Conservation (phyloP, 2,888 invertebrate genomes). For the Adelphocoris suturalis region DNA sequence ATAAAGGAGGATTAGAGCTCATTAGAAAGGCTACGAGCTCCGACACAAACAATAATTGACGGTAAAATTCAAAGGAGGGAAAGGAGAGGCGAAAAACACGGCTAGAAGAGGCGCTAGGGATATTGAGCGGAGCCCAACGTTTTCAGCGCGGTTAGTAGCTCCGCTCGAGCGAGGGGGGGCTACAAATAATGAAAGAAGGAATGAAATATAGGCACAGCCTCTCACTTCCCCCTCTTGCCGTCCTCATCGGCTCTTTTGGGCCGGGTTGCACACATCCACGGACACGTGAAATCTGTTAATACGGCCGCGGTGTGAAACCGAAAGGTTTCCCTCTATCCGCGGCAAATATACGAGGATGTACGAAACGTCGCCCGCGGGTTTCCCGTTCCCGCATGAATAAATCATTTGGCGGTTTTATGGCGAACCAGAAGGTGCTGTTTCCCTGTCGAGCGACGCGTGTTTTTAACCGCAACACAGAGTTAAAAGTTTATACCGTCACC, state of each 20-base stretch:
- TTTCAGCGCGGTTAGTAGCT: conserved; percentile 56
- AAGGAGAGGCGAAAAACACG: conserved; percentile 39
- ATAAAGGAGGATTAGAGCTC: conserved; percentile 62
- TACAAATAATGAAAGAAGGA: conserved; percentile 66
- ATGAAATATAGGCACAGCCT: conserved; percentile 66
- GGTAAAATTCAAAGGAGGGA: conserved; percentile 50
- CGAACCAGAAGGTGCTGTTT: conserved; percentile 12
- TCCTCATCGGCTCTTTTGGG: neutral
- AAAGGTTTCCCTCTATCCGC: conserved; percentile 9
- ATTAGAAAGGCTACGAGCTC: conserved; percentile 15
- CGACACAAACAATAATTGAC: conserved; percentile 48
- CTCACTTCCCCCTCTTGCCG: conserved; percentile 47
- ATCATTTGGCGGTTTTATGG: conserved; percentile 48
- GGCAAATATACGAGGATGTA: conserved; percentile 28
- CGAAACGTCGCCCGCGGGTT: neutral
- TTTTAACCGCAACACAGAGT: conserved; percentile 11
- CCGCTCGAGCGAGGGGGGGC: conserved; percentile 14
- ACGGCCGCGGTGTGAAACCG: neutral
- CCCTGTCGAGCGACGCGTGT: neutral
- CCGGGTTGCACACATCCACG: neutral
- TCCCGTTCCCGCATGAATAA: conserved; percentile 24
- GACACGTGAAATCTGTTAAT: neutral
- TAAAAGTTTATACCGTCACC: conserved; percentile 7
- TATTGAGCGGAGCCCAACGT: conserved; percentile 65
- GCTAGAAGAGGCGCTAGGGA: conserved; percentile 46